Percentiles rank a stretch among this genome's conserved stretches.
These are phyloP conservation scores for Philaethria dido DNA, from an alignment of 2,888 invertebrate species.

Conservation along the genomic window DNA sequence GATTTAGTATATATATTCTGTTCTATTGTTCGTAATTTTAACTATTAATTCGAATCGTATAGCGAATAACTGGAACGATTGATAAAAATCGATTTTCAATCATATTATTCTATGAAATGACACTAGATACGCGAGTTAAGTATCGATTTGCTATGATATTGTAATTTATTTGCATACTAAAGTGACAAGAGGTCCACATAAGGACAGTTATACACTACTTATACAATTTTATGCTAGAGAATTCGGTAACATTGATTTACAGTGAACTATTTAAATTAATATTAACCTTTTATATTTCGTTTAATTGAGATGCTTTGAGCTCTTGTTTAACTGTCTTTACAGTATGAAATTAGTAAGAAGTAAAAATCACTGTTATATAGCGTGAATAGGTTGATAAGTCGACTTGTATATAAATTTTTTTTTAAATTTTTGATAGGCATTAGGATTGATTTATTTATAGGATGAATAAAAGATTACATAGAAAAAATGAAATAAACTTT, in stretches of 20 bases:
- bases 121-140: background rate
- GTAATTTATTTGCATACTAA: background rate
- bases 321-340: background rate
- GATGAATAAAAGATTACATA: too few species aligned
- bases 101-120: background rate
- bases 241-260: constrained; percentile 37
- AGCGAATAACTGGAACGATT: background rate
- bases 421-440: too few species aligned
- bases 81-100: background rate
- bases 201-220: constrained; percentile 1
- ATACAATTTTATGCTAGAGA: constrained; percentile 28
- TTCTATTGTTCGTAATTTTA: background rate
- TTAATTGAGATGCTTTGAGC: constrained; percentile 12
- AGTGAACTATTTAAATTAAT: background rate
- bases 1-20: background rate
- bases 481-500: too few species aligned
- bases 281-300: constrained; percentile 1
- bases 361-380: background rate
- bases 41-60: background rate
- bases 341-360: background rate
- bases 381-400: too few species aligned
- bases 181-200: background rate
- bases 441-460: too few species aligned
- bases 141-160: background rate
- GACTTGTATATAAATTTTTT: too few species aligned